A percentile compares a stretch with the other conserved stretches of the same genome.
Conservation (phyloP, 2,888 invertebrate species). For the Notodonta dromedarius region DNA sequence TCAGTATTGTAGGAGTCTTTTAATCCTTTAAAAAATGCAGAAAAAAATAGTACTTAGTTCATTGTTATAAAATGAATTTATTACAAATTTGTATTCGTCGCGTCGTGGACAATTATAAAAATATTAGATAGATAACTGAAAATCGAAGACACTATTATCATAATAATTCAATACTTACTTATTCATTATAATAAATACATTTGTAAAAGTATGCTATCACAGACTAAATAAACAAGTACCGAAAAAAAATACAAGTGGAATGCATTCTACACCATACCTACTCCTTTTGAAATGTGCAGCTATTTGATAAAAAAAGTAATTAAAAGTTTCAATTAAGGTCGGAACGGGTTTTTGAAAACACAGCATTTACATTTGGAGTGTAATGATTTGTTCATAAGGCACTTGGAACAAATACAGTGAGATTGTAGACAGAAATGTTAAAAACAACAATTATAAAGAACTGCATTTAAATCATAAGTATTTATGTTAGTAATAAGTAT, state of each 20-base stretch:
- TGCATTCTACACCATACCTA: conserved; percentile 7
- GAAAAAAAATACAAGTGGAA: conserved; percentile 34
- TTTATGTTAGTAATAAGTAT: conserved; percentile 25
- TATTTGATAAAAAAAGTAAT: too few species aligned
- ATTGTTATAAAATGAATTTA: conserved; percentile 80
- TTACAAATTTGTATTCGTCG: conserved; percentile 81
- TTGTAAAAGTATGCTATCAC: conserved; percentile 67
- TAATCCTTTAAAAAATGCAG: conserved; percentile 79
- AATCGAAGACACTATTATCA: conserved; percentile 26
- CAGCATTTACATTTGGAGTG: conserved; percentile 41
- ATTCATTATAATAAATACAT: conserved; percentile 16
- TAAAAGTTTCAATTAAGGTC: background rate
- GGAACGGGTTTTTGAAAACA: conserved; percentile 15
- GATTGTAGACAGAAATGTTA: conserved; percentile 56
- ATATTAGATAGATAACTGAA: conserved; percentile 28
- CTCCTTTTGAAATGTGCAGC: too few species aligned
- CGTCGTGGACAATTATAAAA: conserved; percentile 26
- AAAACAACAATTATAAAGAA: conserved; percentile 30
- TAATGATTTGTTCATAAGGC: conserved; percentile 80
- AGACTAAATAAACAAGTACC: conserved; percentile 76
- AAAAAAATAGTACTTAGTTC: conserved; percentile 65
- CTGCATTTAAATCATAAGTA: conserved; percentile 37
- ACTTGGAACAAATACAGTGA: conserved; percentile 80
- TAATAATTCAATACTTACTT: too few species aligned
- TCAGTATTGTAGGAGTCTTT: conserved; percentile 61